A percentile compares a stretch with the other conserved stretches of the same genome.
Conservation (phyloP, 30 jellyfish, hydroid and myxozoan genomes). For the Catostylus mosaicus region DNA sequence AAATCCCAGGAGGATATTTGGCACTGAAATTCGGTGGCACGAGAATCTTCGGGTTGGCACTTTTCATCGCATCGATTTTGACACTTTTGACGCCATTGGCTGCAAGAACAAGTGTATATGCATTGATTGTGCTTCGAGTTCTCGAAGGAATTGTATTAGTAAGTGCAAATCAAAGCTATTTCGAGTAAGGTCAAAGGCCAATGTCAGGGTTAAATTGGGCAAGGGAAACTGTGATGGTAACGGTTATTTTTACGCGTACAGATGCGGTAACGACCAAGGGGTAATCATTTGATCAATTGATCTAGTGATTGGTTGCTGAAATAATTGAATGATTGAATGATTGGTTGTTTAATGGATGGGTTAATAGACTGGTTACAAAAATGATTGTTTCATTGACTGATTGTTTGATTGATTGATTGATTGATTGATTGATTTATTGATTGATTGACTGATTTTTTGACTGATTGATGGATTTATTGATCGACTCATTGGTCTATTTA, state of each 20-base stretch:
- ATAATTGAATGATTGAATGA: neutral
- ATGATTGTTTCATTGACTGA: neutral
- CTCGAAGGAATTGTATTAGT: conserved; percentile 98
- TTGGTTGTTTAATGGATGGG: neutral
- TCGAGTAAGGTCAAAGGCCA: no score
- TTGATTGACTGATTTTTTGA: no score
- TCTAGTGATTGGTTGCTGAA: neutral
- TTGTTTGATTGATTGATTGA: no score
- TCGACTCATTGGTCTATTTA: no score
- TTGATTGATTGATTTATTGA: no score
- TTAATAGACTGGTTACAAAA: neutral
- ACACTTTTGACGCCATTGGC: conserved; percentile 98
- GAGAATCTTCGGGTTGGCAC: conserved; percentile 95
- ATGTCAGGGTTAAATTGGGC: no score
- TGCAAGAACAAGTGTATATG: conserved; percentile 95
- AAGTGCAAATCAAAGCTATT: no score
- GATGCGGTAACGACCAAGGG: no score
- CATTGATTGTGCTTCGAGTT: conserved; percentile 88
- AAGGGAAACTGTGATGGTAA: no score
- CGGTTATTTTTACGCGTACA: no score
- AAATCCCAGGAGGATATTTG: conserved; percentile 99
- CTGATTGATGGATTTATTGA: no score
- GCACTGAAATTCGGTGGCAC: conserved; percentile 99
- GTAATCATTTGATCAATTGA: neutral
- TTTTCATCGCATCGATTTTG: conserved; percentile 89